Conservation (phyloP, 1,140 invertebrate species). For the Rhopalosiphum padi region DNA sequence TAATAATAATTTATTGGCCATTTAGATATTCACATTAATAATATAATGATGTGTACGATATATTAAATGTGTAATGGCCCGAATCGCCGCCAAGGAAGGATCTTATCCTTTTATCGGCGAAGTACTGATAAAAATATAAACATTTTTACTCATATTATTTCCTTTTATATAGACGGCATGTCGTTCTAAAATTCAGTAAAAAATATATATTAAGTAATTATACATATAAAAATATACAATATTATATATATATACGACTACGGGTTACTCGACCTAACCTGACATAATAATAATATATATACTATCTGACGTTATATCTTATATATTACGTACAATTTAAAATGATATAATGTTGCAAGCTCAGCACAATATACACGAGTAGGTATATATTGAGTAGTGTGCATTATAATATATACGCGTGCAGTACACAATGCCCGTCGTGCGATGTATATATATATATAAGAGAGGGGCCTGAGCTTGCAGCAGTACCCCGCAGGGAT, state of each 20-base stretch:
- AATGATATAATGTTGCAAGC: not conserved
- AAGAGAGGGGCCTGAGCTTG: not conserved
- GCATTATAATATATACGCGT: not conserved
- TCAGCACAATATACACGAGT: not conserved
- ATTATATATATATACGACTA: not conserved
- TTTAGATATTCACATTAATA: too few relatives aligned
- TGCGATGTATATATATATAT: not conserved
- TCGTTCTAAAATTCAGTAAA: too few relatives aligned
- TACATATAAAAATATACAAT: too few relatives aligned
- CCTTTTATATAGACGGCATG: too few relatives aligned
- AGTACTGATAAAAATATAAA: too few relatives aligned
- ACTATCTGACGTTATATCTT: not conserved
- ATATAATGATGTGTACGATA: too few relatives aligned
- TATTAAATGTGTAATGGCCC: too few relatives aligned
- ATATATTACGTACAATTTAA: not conserved
- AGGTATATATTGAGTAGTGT: not conserved
- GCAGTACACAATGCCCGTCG: not conserved
- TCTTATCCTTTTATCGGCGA: too few relatives aligned
- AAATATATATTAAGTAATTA: too few relatives aligned
- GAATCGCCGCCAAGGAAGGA: too few relatives aligned
- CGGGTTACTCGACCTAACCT: not conserved
- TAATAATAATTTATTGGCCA: too few relatives aligned
- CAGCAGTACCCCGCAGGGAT: constrained; percentile 29
- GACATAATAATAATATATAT: not conserved
- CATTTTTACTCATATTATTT: too few relatives aligned